Base-by-base conservation (phyloP, 2,113 vertebrate species). In the Solea senegalensis region DNA sequence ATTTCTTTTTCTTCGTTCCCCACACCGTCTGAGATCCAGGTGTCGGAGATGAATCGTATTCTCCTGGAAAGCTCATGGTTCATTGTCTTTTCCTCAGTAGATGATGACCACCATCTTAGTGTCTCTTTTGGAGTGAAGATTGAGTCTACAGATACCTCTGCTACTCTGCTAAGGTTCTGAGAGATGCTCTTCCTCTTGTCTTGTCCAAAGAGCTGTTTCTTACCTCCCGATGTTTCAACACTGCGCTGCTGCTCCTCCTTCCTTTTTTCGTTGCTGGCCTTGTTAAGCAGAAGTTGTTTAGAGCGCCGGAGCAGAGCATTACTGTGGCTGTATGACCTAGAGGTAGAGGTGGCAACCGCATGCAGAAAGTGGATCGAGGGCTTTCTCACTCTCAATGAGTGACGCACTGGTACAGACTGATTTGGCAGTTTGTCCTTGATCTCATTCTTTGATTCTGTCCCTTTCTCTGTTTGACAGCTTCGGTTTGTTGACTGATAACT, bases 31-130 rank as follows among this genome's bases (percentile, higher is more conserved):
- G 92, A 94, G 52, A 97, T 93, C 98, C 98, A 99, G 9, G 95
- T 95, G 79, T 96, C 95, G 65, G 96, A 95, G 76, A 98, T 95
- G 57, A 93, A 91, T 58, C 93, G 91, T 88, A 97, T 97, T 84
- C 95, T 92, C 65, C 91, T 92, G 74, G 96, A 93, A 52, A 98
- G 88, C 80, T 98, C 95, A 85, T 96, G 91, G 84, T 95, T 92
- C 75, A 97, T 89, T 27, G 93, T 92, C 55, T 95, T 94, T 16
- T 89, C 93, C 58, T 96, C 94, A 51, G 95, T 82, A 11, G 96
- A 96, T 67, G 92, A 80, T 75, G 94, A 89, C 98, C 98, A 99
- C 98, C 98, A 98, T 78, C 91, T 94, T 56, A 97, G 88, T 14
- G 94, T 89, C 71, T 94, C 88, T 83, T 90, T 91, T 1, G 94